phyloP scores from a whole-genome alignment of 2,888 invertebrate genomes.

The Acleris sparsana region DNA sequence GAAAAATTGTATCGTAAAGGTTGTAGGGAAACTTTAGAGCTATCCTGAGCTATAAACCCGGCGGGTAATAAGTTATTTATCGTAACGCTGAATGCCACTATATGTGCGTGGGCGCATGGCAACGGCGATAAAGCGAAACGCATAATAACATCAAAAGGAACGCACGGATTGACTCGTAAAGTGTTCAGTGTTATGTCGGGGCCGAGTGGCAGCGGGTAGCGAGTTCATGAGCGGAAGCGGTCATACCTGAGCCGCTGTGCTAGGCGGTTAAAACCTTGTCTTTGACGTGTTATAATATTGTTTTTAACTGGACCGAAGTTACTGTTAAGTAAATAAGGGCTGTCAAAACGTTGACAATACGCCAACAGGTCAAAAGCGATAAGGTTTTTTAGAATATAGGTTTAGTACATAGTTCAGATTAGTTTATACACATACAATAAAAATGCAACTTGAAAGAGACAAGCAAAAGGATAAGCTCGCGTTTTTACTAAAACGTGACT shows the following conservation, averaged over 20 bases:
- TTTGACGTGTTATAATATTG: too few relatives aligned
- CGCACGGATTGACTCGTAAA: conserved; percentile 75
- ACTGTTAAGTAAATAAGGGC: too few relatives aligned
- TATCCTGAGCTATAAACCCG: conserved; percentile 37
- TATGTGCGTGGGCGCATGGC: conserved; percentile 65
- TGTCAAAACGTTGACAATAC: too few relatives aligned
- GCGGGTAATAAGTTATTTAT: conserved; percentile 49
- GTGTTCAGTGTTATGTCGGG: conserved; percentile 63
- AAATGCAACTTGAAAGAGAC: too few relatives aligned
- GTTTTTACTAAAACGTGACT: too few relatives aligned
- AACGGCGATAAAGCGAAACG: conserved; percentile 71
- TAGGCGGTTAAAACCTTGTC: too few relatives aligned
- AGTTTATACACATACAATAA: too few relatives aligned
- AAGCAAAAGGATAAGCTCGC: too few relatives aligned
- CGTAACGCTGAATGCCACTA: conserved; percentile 74
- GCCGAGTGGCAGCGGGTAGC: conserved; percentile 49
- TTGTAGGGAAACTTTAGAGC: conserved; percentile 1
- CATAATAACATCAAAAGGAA: conserved; percentile 71
- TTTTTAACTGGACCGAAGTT: too few relatives aligned
- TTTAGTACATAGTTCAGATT: too few relatives aligned
- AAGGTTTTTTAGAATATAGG: too few relatives aligned
- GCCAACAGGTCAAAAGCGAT: too few relatives aligned
- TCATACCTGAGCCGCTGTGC: neutral
- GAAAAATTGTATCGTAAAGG: conserved; percentile 28
- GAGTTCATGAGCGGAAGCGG: conserved; percentile 36